phyloP scores from a whole-genome alignment of 2,888 invertebrate species.

The Melangyna quadrimaculata region DNA sequence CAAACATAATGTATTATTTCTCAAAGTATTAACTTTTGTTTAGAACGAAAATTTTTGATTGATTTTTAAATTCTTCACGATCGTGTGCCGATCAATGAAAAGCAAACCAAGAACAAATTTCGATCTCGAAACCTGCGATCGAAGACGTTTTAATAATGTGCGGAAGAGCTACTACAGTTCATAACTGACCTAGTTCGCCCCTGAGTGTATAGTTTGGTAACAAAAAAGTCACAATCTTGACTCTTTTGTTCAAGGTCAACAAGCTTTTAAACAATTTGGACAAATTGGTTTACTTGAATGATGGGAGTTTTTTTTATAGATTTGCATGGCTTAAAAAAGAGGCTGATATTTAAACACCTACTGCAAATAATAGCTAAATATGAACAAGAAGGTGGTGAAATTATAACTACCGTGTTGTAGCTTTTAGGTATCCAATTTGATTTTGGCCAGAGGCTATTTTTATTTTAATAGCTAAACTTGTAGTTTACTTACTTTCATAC shows the following conservation, averaged over 20 bases:
- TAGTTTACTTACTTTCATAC: neutral
- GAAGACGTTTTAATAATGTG: no score
- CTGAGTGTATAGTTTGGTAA: neutral
- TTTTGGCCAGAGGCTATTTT: slow-evolving; percentile 9
- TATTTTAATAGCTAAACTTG: neutral
- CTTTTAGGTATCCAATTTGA: slow-evolving; percentile 2
- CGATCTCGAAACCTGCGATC: no score
- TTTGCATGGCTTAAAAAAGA: slow-evolving; percentile 1
- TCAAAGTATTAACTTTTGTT: no score
- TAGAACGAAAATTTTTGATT: no score
- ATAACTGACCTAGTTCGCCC: neutral
- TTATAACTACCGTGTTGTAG: slow-evolving; percentile 18
- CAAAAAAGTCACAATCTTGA: neutral
- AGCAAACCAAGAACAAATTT: no score
- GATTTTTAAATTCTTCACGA: no score
- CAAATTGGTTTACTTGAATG: slow-evolving; percentile 14
- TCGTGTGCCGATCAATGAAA: no score
- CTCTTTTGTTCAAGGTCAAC: slow-evolving; percentile 15
- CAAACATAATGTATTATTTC: no score
- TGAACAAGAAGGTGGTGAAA: slow-evolving; percentile 21
- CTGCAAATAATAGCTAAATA: slow-evolving; percentile 12
- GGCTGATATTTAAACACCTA: neutral
- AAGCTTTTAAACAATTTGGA: neutral
- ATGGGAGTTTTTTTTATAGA: neutral
- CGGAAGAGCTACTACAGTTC: neutral